These are phyloP conservation scores for Dryadula phaetusa DNA, from an alignment of 2,888 invertebrate genomes.

Conservation along the genomic window DNA sequence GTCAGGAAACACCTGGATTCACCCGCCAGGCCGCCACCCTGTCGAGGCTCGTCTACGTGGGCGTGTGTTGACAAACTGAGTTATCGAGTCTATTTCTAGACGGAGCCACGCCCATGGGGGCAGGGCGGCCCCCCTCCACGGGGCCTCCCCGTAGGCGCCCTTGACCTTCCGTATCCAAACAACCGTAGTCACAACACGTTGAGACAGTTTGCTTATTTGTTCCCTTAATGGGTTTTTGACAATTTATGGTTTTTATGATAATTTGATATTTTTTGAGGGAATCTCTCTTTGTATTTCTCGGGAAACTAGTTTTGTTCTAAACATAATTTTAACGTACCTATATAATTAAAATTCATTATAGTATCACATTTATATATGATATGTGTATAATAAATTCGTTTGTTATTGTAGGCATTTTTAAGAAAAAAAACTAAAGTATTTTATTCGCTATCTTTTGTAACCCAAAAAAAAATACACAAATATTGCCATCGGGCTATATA, in stretches of 20 bases:
- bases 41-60: constrained; percentile 64
- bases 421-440: no score
- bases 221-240: constrained; percentile 46
- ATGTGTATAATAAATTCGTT: no score
- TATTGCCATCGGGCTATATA: no score
- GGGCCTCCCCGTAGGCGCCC: constrained; percentile 62
- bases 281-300: not conserved
- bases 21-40: constrained; percentile 44
- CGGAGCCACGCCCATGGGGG: constrained; percentile 50
- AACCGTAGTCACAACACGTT: constrained; percentile 80
- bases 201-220: constrained; percentile 55
- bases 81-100: constrained; percentile 73
- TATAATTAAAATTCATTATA: no score
- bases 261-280: not conserved
- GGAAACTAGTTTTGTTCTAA: not conserved
- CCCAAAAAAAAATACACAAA: no score
- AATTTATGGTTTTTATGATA: constrained; percentile 30
- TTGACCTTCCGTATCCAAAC: constrained; percentile 82
- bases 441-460: no score
- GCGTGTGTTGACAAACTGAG: constrained; percentile 82
- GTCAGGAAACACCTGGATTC: constrained; percentile 31
- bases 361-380: no score
- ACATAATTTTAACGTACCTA: no score
- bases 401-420: no score
- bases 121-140: constrained; percentile 46